Conservation (phyloP, 2,888 invertebrate species). For the Drosophila hamatofila region DNA sequence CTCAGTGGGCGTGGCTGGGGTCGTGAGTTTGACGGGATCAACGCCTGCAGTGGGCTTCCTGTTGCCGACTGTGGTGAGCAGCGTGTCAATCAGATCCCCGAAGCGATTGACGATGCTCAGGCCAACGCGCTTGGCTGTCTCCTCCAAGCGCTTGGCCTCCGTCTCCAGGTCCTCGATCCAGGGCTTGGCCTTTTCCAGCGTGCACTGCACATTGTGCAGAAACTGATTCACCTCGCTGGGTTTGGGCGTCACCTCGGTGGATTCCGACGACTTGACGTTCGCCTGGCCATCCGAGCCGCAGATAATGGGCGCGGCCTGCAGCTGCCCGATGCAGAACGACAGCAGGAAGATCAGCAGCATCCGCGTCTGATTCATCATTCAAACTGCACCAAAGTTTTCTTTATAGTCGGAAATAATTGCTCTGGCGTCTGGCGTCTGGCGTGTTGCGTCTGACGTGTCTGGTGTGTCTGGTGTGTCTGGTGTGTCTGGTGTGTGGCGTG, state of each 20-base stretch:
- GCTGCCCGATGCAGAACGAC: constrained; percentile 23
- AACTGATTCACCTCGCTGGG: constrained; percentile 77
- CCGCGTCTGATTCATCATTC: constrained; percentile 50
- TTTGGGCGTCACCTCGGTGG: constrained; percentile 29
- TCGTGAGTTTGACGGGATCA: not conserved
- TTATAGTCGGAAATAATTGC: not conserved
- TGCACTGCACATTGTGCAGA: constrained; percentile 78
- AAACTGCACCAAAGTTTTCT: constrained; percentile 7
- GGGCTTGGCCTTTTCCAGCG: constrained; percentile 82
- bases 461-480: not conserved
- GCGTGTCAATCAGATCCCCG: constrained; percentile 67
- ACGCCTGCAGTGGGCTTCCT: not conserved
- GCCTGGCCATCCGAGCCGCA: constrained; percentile 45
- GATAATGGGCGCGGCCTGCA: constrained; percentile 54
- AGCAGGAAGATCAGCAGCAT: constrained; percentile 23
- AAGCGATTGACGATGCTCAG: constrained; percentile 72
- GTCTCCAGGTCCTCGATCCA: constrained; percentile 82
- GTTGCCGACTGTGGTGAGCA: constrained; percentile 39
- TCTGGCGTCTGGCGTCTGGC: constrained; percentile 3
- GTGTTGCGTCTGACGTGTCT: constrained; percentile 13
- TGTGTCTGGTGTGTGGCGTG: constrained; percentile 21
- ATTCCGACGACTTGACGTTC: constrained; percentile 18
- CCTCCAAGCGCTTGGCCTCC: constrained; percentile 80
- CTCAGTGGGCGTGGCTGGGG: constrained; percentile 5
- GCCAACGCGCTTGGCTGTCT: constrained; percentile 77